Conservation (phyloP, 2,113 vertebrate species). For the Toxotes jaculatrix region DNA sequence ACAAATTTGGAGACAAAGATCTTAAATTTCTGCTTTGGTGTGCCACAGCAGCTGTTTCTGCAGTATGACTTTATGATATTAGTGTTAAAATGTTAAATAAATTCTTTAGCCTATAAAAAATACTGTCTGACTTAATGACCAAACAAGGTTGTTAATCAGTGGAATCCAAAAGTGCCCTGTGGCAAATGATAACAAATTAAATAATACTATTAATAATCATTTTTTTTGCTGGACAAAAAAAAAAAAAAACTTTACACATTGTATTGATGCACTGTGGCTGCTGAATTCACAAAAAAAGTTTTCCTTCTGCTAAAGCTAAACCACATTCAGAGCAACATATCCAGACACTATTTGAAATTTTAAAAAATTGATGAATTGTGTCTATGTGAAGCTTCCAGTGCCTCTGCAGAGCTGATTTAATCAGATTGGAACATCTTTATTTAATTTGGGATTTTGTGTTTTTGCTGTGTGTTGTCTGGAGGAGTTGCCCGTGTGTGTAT, state of each 20-base stretch:
- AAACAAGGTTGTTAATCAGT: neutral
- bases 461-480: conserved; percentile 10
- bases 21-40: neutral
- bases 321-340: neutral
- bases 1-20: neutral
- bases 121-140: too few species aligned
- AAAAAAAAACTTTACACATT: neutral
- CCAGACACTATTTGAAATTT: neutral
- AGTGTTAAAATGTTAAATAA: too few species aligned
- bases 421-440: neutral
- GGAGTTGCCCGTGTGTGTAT: neutral
- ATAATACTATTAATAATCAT: too few species aligned
- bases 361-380: neutral
- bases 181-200: neutral
- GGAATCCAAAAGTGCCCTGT: neutral
- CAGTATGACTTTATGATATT: too few species aligned
- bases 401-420: conserved; percentile 25
- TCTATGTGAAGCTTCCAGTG: conserved; percentile 18
- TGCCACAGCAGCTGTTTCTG: too few species aligned
- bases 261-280: neutral
- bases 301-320: neutral
- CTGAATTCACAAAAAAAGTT: neutral
- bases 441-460: neutral
- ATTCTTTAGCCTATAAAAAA: neutral
- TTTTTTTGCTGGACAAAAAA: neutral